Evolutionary conservation across 1,140 invertebrate genomes (phyloP).

Genomic region (Listronotus bonariensis): DNA sequence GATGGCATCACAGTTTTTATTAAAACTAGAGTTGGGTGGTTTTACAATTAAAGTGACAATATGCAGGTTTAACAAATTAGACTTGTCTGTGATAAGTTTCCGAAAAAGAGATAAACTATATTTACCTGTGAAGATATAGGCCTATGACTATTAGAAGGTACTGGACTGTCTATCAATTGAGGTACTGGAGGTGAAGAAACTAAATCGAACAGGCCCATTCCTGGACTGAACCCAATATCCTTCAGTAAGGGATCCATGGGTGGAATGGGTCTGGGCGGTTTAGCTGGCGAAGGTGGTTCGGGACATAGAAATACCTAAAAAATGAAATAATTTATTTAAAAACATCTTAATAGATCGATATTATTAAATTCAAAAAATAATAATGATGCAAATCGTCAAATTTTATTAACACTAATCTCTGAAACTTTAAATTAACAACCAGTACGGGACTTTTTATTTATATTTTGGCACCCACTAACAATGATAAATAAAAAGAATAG

Average conservation of each 20-base stretch:
- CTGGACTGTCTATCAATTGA: constrained; percentile 50
- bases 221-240: constrained; percentile 51
- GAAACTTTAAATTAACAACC: too few relatives aligned
- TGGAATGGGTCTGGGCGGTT: constrained; percentile 46
- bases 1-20: too few relatives aligned
- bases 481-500: too few relatives aligned
- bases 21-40: too few relatives aligned
- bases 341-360: too few relatives aligned
- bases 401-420: too few relatives aligned
- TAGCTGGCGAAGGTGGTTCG: constrained; percentile 43
- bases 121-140: constrained; percentile 53
- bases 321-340: too few relatives aligned
- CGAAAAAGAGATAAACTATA: neutral
- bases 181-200: constrained; percentile 52
- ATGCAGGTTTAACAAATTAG: neutral
- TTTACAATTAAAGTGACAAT: too few relatives aligned
- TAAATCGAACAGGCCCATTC: constrained; percentile 44
- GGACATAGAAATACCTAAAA: constrained; percentile 53
- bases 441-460: too few relatives aligned
- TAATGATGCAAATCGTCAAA: too few relatives aligned
- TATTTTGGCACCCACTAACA: too few relatives aligned
- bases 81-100: neutral
- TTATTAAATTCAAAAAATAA: too few relatives aligned
- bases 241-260: constrained; percentile 50
- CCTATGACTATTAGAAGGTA: constrained; percentile 36